Conservation (phyloP, 2,888 invertebrate genomes). For the Drosophila quasianomalipes region DNA sequence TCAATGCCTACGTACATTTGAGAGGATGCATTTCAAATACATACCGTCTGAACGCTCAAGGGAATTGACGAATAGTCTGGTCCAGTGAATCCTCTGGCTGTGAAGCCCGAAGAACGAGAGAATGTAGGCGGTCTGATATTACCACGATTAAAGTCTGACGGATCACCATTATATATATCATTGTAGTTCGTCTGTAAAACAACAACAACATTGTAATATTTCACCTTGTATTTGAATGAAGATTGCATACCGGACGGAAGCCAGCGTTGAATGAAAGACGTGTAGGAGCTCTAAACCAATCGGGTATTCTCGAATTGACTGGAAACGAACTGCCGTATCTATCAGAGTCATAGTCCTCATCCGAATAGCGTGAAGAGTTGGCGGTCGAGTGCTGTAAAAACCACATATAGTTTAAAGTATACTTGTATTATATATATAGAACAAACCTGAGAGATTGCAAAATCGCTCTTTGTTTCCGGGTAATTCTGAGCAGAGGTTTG, state of each 20-base stretch:
- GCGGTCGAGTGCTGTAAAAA: slow-evolving; percentile 4
- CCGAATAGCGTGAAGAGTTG: not conserved
- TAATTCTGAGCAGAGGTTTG: not conserved
- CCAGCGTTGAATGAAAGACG: not conserved
- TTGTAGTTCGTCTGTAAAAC: not conserved
- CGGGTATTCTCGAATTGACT: not conserved
- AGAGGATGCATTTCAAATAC: not conserved
- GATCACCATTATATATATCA: not conserved
- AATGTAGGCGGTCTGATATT: not conserved
- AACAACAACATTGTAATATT: not conserved
- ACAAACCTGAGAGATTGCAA: slow-evolving; percentile 21
- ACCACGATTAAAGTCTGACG: not conserved
- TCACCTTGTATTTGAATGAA: not conserved
- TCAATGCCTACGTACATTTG: not conserved
- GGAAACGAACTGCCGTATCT: not conserved
- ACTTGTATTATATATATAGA: not conserved
- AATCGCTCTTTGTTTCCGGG: not conserved
- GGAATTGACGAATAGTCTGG: not conserved
- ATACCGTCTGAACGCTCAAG: slow-evolving; percentile 19
- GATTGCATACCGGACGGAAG: slow-evolving; percentile 16
- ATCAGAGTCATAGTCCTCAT: slow-evolving; percentile 2
- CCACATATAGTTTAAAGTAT: not conserved
- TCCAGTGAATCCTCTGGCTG: not conserved
- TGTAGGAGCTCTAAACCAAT: not conserved
- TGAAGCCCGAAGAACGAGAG: not conserved